Percentiles rank a stretch among this genome's conserved stretches.
Conservation (phyloP, 2,113 vertebrate species). For the Daphoenositta chrysoptera region DNA sequence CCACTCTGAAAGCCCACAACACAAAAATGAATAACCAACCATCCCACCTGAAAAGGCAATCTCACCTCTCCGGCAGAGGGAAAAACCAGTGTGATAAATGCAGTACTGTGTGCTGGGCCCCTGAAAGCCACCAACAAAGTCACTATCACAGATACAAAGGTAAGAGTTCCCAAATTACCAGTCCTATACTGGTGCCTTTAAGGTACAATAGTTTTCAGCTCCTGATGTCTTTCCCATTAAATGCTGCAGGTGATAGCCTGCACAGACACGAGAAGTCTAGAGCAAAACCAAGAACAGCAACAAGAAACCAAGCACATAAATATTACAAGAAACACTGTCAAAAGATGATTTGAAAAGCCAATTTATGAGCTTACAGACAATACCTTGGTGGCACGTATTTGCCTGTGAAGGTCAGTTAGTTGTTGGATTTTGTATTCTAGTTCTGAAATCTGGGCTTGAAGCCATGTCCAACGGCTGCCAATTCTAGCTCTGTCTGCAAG, state of each 20-base stretch:
- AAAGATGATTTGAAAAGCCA: constrained; percentile 11
- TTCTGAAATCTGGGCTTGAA: constrained; percentile 87
- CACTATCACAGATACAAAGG: not conserved
- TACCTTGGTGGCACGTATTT: constrained; percentile 88
- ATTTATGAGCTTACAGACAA: constrained; percentile 30
- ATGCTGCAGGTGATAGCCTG: not conserved
- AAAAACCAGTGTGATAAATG: not conserved
- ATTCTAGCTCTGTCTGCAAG: constrained; percentile 85
- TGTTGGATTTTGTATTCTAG: constrained; percentile 88
- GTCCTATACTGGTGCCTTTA: not conserved
- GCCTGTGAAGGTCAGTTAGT: constrained; percentile 81
- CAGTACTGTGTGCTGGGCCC: not conserved
- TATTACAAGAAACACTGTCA: not conserved
- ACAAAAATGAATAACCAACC: not conserved
- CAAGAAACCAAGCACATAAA: not conserved
- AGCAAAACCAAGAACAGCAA: not conserved
- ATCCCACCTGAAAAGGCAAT: not conserved
- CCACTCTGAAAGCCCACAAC: not conserved
- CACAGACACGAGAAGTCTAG: not conserved
- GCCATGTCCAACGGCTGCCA: constrained; percentile 92
- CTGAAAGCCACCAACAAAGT: not conserved
- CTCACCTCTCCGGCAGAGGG: not conserved
- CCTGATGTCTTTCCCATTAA: not conserved
- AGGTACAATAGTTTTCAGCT: not conserved
- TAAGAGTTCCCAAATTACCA: not conserved